Base-by-base conservation (phyloP, 2,113 vertebrate species). In the Brevimyrus niger region DNA sequence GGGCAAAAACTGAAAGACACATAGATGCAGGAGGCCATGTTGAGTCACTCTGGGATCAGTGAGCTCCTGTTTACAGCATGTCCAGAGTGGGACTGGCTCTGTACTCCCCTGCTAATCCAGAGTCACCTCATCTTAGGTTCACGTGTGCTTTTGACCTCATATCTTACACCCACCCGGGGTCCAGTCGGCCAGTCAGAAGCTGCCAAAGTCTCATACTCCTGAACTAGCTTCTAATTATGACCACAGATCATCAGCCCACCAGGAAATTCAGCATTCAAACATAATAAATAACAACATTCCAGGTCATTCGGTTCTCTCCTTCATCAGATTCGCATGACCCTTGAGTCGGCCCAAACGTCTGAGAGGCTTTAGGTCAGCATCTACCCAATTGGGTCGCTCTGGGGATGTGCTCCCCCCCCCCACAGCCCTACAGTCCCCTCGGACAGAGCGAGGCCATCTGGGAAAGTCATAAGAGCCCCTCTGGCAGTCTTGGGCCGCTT, bases 371-470 rank as follows among this genome's bases (percentile, higher is more conserved):
- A 80, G 31, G 73, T 82, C 48, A n/a, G 73, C 51, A 21, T 89
- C n/a, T 3, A 69, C 31, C 15, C 13, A 35, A 73, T 31, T 73
- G 65, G 65, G 65, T 27, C 27, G 0, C 11, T 31, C 65, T 27
- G 1, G 35, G 61, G 61, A 69, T 69, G 61, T 31, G 9, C 10
- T 3, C 61, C 23, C 13, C 55, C 21, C 31, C 31, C n/a, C 11
- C 73, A 21, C 21, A 51, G 80, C 55, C 55, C 55, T 51, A 50
- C 87, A 48, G 65, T 76, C 27, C 86, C 35, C 35, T 51, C 23
- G 80, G 83, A 83, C 73, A 80, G 15, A 35, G 46, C 23, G 53
- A 84, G 19, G 88, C 90, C 89, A 92, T 93, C 91, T 93, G 92
- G 90, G 69, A 87, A 92, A 89, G 58, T 91, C 91, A 89, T 91